Evolutionary conservation across 1,140 invertebrate species (phyloP).

Genomic region (Zaprionus tsacasi): DNA sequence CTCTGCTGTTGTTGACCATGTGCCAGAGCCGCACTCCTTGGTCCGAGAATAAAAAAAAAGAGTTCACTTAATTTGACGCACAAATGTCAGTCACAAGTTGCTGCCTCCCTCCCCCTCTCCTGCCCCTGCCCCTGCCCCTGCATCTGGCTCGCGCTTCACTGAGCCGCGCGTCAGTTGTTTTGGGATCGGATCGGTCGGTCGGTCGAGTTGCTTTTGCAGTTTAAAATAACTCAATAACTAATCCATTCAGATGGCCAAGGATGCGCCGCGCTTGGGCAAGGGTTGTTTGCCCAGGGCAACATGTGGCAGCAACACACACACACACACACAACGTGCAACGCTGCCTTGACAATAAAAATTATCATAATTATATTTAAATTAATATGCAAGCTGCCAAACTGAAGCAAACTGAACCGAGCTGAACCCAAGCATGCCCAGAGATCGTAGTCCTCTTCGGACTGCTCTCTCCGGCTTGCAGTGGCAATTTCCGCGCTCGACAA

Average conservation of each 20-base stretch:
- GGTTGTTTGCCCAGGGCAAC: slow-evolving; percentile 71
- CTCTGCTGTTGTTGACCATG: slow-evolving; percentile 61
- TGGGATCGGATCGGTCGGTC: slow-evolving; percentile 43
- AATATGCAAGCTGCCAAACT: slow-evolving; percentile 72
- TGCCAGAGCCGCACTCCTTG: slow-evolving; percentile 46
- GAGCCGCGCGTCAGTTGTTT: slow-evolving; percentile 4
- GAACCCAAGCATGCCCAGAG: background rate
- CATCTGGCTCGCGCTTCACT: slow-evolving; percentile 1
- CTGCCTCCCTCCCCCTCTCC: slow-evolving; percentile 8
- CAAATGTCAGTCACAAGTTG: slow-evolving; percentile 78
- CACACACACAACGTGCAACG: background rate
- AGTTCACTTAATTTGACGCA: slow-evolving; percentile 83
- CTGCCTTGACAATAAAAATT: slow-evolving; percentile 78
- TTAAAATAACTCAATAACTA: slow-evolving; percentile 83
- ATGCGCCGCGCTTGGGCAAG: slow-evolving; percentile 30
- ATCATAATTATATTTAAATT: slow-evolving; percentile 83
- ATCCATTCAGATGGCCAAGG: slow-evolving; percentile 68
- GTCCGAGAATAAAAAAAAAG: slow-evolving; percentile 48
- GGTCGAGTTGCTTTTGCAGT: slow-evolving; percentile 53
- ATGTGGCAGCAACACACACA: slow-evolving; percentile 55
- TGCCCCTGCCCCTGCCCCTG: slow-evolving; percentile 1
- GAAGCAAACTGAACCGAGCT: slow-evolving; percentile 8
- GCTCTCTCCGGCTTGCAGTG: background rate
- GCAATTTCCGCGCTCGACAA: slow-evolving; percentile 72
- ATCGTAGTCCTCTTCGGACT: background rate